A percentile compares a stretch with the other conserved stretches of the same genome.
Conservation (phyloP, 2,888 invertebrate species). For the Pammene aurita region DNA sequence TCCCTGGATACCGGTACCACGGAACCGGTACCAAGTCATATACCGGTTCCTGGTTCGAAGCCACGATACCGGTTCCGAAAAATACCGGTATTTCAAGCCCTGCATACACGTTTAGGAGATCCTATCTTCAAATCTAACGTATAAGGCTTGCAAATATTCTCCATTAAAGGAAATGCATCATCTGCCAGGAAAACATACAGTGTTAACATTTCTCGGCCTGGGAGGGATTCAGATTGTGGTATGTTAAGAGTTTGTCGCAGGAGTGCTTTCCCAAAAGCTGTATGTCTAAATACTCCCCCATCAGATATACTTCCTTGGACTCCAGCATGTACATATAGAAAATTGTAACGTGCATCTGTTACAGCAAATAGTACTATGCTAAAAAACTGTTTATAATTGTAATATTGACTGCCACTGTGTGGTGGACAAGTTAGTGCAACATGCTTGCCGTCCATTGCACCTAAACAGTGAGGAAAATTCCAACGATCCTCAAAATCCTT, state of each 20-base stretch:
- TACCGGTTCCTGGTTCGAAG: no score
- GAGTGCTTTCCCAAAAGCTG: conserved; percentile 28
- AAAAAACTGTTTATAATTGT: conserved; percentile 39
- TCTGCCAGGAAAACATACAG: conserved; percentile 25
- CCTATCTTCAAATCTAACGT: conserved; percentile 34
- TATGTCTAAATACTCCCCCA: conserved; percentile 39
- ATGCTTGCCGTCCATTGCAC: conserved; percentile 24
- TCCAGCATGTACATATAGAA: conserved; percentile 40
- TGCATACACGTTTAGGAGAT: conserved; percentile 34
- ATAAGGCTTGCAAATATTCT: conserved; percentile 39
- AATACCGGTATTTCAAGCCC: no score
- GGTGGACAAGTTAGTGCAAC: conserved; percentile 13
- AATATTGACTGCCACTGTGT: conserved; percentile 38
- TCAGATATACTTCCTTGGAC: conserved; percentile 30
- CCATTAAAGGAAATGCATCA: conserved; percentile 37
- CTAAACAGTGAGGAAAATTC: conserved; percentile 39
- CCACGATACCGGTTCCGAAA: no score
- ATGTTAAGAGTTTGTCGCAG: conserved; percentile 27
- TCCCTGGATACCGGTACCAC: no score
- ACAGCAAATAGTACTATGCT: conserved; percentile 38
- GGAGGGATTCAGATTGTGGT: conserved; percentile 23
- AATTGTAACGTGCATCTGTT: conserved; percentile 35
- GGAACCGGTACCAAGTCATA: no score
- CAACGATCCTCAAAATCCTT: conserved; percentile 37
- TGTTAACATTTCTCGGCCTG: conserved; percentile 26